Evolutionary conservation across 2,888 invertebrate genomes (phyloP).

Genomic region (Apamea monoglypha): DNA sequence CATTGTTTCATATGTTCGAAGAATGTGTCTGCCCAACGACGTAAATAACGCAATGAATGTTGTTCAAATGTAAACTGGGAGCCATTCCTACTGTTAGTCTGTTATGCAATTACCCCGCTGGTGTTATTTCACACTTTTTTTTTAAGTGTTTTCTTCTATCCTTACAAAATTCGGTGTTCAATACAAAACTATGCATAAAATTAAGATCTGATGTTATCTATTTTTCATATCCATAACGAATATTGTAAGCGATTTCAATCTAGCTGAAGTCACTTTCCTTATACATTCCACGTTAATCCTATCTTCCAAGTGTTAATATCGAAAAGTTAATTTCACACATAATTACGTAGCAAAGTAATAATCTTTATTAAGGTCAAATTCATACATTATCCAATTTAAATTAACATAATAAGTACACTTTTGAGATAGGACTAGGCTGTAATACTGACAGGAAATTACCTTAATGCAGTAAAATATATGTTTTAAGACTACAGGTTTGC

Average conservation of each 20-base stretch:
- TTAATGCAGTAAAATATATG: constrained; percentile 51
- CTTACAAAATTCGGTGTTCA: constrained; percentile 4
- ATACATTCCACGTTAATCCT: constrained; percentile 27
- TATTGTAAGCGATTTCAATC: constrained; percentile 45
- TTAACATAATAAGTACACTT: constrained; percentile 56
- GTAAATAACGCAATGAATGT: too few species aligned
- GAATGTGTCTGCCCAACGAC: too few species aligned
- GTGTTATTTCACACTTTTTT: not conserved
- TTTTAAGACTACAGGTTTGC: constrained; percentile 56
- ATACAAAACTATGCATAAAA: constrained; percentile 33
- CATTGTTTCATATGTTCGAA: too few species aligned
- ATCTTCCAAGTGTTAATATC: constrained; percentile 35
- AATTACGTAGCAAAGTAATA: constrained; percentile 51
- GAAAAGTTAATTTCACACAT: constrained; percentile 65
- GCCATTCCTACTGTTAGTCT: too few species aligned
- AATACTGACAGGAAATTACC: constrained; percentile 34
- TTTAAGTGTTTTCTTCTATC: not conserved
- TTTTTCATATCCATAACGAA: constrained; percentile 41
- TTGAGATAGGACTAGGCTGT: constrained; percentile 19
- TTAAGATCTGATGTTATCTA: constrained; percentile 15
- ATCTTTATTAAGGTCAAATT: constrained; percentile 45
- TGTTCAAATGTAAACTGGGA: too few species aligned
- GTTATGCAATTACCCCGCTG: not conserved
- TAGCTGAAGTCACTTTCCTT: constrained; percentile 27
- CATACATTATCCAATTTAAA: constrained; percentile 51